Conservation (phyloP, 2,113 vertebrate genomes). For the Calonectris borealis region DNA sequence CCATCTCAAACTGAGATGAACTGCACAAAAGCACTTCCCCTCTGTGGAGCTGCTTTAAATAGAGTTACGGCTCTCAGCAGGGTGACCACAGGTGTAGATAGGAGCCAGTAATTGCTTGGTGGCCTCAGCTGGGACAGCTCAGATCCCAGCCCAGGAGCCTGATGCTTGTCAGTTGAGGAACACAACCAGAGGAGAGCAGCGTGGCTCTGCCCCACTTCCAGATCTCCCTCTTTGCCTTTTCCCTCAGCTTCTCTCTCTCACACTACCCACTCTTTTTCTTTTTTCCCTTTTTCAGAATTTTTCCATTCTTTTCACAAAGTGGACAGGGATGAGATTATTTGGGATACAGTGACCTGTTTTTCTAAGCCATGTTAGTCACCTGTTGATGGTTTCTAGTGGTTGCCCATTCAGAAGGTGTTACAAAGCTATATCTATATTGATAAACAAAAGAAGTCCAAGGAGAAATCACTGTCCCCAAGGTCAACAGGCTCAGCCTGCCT, state of each 20-base stretch:
- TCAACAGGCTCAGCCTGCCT: background rate
- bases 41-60: background rate
- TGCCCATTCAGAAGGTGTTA: background rate
- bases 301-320: background rate
- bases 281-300: background rate
- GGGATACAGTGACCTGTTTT: background rate
- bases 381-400: background rate
- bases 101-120: background rate
- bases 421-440: background rate
- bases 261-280: background rate
- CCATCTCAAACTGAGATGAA: background rate
- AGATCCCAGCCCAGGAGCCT: background rate
- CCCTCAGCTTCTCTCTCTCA: background rate
- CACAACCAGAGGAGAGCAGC: background rate
- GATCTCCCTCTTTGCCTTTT: background rate
- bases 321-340: background rate
- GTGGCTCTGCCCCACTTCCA: background rate
- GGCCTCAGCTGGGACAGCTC: background rate
- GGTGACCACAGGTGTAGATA: background rate
- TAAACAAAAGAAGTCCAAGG: background rate
- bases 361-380: background rate
- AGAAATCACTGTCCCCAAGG: background rate
- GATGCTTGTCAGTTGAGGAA: background rate
- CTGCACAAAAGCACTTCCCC: accelerated
- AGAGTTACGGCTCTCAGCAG: background rate